These are phyloP conservation scores for Heteromormyrus szaboi DNA, from an alignment of 2,797 vertebrate species.

Conservation along the genomic window DNA sequence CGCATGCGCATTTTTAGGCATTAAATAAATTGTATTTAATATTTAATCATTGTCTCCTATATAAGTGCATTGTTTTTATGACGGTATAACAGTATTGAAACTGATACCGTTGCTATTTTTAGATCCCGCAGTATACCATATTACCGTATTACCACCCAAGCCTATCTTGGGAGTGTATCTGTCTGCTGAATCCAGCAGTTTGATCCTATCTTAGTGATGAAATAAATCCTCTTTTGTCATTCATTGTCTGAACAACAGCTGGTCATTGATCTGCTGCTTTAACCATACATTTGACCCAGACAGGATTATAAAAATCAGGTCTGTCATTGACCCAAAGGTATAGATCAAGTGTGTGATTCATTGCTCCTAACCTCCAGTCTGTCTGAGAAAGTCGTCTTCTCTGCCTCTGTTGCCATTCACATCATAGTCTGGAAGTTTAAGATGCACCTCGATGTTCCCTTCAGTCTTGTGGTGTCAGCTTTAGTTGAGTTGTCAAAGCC, in stretches of 20 bases:
- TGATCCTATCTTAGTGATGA: background rate
- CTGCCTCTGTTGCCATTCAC: background rate
- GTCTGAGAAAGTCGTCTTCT: background rate
- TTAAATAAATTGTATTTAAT: no score
- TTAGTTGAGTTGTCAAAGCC: background rate
- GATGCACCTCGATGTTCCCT: background rate
- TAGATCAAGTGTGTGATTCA: background rate
- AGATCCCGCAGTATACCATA: no score
- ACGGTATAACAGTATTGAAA: no score
- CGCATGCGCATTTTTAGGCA: no score
- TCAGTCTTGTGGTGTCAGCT: background rate
- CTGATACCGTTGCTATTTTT: no score
- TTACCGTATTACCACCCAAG: no score
- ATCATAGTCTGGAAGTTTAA: background rate
- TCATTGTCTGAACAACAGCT: background rate
- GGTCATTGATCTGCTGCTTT: background rate
- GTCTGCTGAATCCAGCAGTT: background rate
- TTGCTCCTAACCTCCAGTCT: background rate
- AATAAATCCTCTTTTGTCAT: background rate
- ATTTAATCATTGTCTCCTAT: no score
- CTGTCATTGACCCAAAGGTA: background rate
- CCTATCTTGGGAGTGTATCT: background rate
- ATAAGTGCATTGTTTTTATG: no score
- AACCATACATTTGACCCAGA: background rate
- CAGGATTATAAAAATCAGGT: background rate